Conservation (phyloP, 2,888 invertebrate genomes). For the Axea sp. region DNA sequence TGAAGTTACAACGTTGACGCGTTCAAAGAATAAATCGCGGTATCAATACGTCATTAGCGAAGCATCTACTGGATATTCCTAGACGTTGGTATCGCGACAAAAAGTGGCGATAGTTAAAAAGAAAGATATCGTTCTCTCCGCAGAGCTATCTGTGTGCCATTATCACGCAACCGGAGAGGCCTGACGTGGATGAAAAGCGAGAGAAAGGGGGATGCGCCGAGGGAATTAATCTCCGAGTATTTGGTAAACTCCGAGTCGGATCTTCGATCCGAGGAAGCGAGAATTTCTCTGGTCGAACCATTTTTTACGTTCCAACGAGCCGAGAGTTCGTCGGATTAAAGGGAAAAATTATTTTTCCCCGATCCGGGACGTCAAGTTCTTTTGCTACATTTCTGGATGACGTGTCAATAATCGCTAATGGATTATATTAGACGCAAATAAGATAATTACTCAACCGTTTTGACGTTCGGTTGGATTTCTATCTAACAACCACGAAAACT, state of each 20-base stretch:
- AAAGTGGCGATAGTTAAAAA: conserved; percentile 32
- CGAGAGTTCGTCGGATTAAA: conserved; percentile 39
- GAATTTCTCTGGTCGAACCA: conserved; percentile 21
- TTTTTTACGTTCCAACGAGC: conserved; percentile 42
- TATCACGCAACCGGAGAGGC: conserved; percentile 46
- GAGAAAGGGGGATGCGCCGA: conserved; percentile 31
- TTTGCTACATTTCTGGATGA: conserved; percentile 21
- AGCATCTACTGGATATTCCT: conserved; percentile 6
- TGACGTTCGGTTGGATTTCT: not conserved
- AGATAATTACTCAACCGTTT: conserved; percentile 12
- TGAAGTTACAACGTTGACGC: no score
- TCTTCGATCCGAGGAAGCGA: conserved; percentile 29
- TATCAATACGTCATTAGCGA: conserved; percentile 6
- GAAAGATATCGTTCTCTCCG: conserved; percentile 32
- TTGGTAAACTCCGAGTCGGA: conserved; percentile 39
- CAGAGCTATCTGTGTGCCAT: conserved; percentile 45
- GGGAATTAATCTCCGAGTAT: conserved; percentile 52
- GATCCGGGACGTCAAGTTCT: conserved; percentile 6
- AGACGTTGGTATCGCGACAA: conserved; percentile 2
- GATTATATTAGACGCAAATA: conserved; percentile 33
- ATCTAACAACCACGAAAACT: no score
- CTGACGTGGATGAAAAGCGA: conserved; percentile 43
- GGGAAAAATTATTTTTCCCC: conserved; percentile 20
- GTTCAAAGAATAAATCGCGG: conserved; percentile 5
- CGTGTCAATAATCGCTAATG: conserved; percentile 42